Percentiles rank a stretch among this genome's conserved stretches.
phyloP scores from a whole-genome alignment of 2,797 vertebrate genomes.

The Etheostoma perlongum region DNA sequence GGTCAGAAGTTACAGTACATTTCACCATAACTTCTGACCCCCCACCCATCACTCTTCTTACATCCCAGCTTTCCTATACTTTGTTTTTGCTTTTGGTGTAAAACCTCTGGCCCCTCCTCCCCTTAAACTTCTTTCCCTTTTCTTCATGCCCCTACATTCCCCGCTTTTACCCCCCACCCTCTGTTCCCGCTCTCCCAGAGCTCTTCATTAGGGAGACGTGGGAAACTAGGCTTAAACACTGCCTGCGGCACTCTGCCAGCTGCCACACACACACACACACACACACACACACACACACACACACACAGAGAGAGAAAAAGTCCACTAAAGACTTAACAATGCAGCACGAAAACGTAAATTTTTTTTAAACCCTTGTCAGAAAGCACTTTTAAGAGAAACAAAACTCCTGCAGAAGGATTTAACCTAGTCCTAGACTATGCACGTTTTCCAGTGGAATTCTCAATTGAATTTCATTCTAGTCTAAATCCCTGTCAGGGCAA shows the following conservation, averaged over 20 bases:
- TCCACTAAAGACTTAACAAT: conserved; percentile 77
- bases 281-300: conserved; percentile 38
- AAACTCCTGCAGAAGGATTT: conserved; percentile 33
- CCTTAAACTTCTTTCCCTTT: conserved; percentile 62
- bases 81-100: conserved; percentile 75
- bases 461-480: conserved; percentile 36
- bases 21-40: conserved; percentile 12
- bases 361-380: conserved; percentile 49
- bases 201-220: conserved; percentile 85
- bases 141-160: conserved; percentile 56
- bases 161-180: conserved; percentile 55
- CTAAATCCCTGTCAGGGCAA: conserved; percentile 34
- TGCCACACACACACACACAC: conserved; percentile 55
- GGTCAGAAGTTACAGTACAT: conserved; percentile 27
- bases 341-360: conserved; percentile 49
- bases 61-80: conserved; percentile 61
- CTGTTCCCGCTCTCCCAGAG: conserved; percentile 77
- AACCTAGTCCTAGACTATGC: conserved; percentile 17
- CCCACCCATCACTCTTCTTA: conserved; percentile 38
- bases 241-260: conserved; percentile 80
- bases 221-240: conserved; percentile 82
- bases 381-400: conserved; percentile 46
- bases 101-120: conserved; percentile 61
- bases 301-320: conserved; percentile 58
- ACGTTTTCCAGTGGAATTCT: conserved; percentile 41